Evolutionary conservation across 2,888 invertebrate genomes (phyloP), one percentile per base, ranked within the genome.

Genomic region (Hypomecis punctinalis): DNA sequence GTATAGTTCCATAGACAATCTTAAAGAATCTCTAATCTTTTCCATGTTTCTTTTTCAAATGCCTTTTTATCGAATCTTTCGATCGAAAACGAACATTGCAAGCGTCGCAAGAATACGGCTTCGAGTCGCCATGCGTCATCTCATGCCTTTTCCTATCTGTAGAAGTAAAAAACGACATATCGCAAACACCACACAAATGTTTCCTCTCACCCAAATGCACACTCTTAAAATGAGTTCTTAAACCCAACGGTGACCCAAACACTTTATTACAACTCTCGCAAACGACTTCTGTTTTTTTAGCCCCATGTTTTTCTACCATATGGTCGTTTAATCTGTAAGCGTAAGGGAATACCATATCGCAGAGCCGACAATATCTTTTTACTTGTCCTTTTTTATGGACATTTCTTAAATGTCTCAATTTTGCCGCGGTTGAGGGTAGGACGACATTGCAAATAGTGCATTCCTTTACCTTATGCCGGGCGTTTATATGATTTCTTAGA

Each of bases 171-270:
- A 86, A 86, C 1, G 79, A 66, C 72, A 76, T 77, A 0, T 76
- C 79, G 11, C 86, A 86, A 0, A 73, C 46, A 0, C 63, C 48
- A 45, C 86, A 86, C 0, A 72, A 66, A 63, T 76, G 76, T 33
- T 84, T 83, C 0, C 84, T 66, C 39, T 84, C 85, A 23, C 68
- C 77, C 0, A 78, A 68, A 68, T 86, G 86, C 6, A 85, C 81
- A 0, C 72, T 73, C 0, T 83, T 73, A 0, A 78, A 54, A 48
- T 86, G 86, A 0, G 75, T 68, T 51, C 3, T 71, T 83, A 36
- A 88, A 69, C 62, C 81, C 80, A 2, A 75, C 68, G 0, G 71
- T 68, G 5, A 67, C 56, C 72, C 42, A 53, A 87, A 86, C 0
- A 66, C 69, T 59, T 84, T 87, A 0, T 72, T 76, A 53, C 88